Conservation (phyloP, 1,140 invertebrate species). For the Drosophila lini region DNA sequence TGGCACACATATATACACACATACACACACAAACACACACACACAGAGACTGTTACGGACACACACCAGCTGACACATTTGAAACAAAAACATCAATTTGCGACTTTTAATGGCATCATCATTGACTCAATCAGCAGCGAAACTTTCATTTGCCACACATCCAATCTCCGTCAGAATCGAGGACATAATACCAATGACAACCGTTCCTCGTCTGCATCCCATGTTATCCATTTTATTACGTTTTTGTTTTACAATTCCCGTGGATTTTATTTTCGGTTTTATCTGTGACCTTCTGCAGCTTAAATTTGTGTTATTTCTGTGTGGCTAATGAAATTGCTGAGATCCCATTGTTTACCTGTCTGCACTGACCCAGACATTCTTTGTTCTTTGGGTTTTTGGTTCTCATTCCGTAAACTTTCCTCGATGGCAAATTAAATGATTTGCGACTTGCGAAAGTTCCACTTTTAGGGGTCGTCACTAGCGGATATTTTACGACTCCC, state of each 20-base stretch:
- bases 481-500: constrained; percentile 56
- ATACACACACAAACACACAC: constrained; percentile 12
- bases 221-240: constrained; percentile 25
- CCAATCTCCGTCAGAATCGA: constrained; percentile 30
- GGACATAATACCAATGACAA: constrained; percentile 26
- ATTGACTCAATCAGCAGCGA: constrained; percentile 78
- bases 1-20: constrained; percentile 51
- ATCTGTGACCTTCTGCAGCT: constrained; percentile 7
- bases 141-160: constrained; percentile 72
- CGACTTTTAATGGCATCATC: constrained; percentile 80
- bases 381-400: not conserved
- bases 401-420: constrained; percentile 3
- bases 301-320: constrained; percentile 8
- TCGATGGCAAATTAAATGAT: constrained; percentile 64
- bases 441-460: constrained; percentile 50
- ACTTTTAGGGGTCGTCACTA: constrained; percentile 26
- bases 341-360: constrained; percentile 36
- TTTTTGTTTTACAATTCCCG: constrained; percentile 18
- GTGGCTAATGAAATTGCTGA: constrained; percentile 31
- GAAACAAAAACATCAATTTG: constrained; percentile 82
- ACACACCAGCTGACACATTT: constrained; percentile 37
- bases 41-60: not conserved
- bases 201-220: constrained; percentile 21
- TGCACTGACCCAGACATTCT: constrained; percentile 35
- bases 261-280: constrained; percentile 9